Conservation (phyloP, 2,888 invertebrate genomes). For the Melolontha melolontha region DNA sequence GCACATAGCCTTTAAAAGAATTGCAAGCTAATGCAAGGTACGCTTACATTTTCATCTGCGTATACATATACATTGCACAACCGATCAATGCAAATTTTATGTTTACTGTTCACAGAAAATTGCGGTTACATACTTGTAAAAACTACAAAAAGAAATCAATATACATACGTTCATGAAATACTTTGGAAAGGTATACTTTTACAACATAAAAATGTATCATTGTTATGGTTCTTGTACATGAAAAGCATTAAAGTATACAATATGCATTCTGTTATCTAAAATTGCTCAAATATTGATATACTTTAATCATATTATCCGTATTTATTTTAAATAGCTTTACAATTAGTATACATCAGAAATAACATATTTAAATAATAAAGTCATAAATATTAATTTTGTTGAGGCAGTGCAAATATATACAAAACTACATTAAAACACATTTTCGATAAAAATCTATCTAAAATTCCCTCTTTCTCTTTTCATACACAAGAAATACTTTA, state of each 20-base stretch:
- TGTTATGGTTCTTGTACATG: too few relatives aligned
- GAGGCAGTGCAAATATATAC: too few relatives aligned
- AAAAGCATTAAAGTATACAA: neutral
- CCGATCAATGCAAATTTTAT: conserved; percentile 38
- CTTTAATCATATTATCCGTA: too few relatives aligned
- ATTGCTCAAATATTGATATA: neutral
- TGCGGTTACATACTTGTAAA: conserved; percentile 10
- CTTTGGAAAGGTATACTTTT: conserved; percentile 1
- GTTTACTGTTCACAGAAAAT: conserved; percentile 35
- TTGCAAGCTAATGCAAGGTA: conserved; percentile 28
- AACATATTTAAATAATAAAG: too few relatives aligned
- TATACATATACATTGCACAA: neutral
- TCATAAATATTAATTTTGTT: too few relatives aligned
- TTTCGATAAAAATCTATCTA: too few relatives aligned
- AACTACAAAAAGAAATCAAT: neutral
- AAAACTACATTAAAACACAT: too few relatives aligned
- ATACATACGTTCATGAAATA: neutral
- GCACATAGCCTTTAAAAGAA: conserved; percentile 35
- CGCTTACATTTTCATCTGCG: conserved; percentile 40
- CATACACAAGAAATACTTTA: too few relatives aligned
- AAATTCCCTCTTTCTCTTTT: too few relatives aligned
- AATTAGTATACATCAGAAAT: too few relatives aligned
- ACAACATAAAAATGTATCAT: neutral
- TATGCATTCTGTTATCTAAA: neutral
- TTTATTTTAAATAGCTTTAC: too few relatives aligned